phyloP scores from a whole-genome alignment of 2,113 vertebrate genomes.

The Otocyon megalotis region DNA sequence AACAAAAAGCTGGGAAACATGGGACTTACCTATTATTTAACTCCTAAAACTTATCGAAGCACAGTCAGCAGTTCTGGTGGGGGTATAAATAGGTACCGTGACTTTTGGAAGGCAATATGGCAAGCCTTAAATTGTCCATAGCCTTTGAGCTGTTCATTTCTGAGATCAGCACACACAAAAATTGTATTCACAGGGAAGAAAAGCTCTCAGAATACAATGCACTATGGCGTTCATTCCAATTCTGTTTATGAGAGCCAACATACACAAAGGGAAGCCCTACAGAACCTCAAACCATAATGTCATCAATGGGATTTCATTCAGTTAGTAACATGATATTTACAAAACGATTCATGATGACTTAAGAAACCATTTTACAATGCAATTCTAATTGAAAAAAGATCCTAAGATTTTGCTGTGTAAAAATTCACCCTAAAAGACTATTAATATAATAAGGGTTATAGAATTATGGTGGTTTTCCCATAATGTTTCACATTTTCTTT shows the following conservation, averaged over 20 bases:
- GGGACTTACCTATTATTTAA: not conserved
- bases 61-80: not conserved
- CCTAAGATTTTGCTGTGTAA: not conserved
- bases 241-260: not conserved
- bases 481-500: not conserved
- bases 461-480: not conserved
- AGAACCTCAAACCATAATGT: not conserved
- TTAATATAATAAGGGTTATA: not conserved
- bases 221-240: not conserved
- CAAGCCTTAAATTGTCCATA: not conserved
- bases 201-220: not conserved
- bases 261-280: not conserved
- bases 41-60: not conserved
- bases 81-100: not conserved
- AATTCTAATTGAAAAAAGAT: not conserved
- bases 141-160: not conserved
- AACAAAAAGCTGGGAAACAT: not conserved
- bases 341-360: not conserved
- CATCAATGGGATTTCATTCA: not conserved
- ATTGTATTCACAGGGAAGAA: not conserved
- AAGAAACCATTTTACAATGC: not conserved
- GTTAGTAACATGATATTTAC: not conserved
- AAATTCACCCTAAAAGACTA: conserved; percentile 14
- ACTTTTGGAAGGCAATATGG: not conserved
- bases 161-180: not conserved